A percentile compares a stretch with the other conserved stretches of the same genome.
phyloP scores from a whole-genome alignment of 2,113 vertebrate genomes.

The Grammomys dolichurus region DNA sequence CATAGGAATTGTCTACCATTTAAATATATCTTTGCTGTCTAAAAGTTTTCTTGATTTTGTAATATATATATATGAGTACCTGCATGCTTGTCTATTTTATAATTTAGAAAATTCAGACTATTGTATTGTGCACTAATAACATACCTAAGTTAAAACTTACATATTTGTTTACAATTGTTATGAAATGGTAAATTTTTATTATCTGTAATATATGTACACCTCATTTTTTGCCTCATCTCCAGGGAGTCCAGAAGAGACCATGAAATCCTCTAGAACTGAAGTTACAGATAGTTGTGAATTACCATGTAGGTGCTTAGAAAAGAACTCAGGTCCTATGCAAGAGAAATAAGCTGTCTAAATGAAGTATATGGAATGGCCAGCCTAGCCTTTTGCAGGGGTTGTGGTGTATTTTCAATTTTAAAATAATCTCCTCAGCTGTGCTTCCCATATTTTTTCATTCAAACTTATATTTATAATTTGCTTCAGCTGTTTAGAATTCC shows the following conservation, averaged over 20 bases:
- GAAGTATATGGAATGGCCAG: neutral
- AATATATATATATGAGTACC: neutral
- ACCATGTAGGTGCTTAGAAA: neutral
- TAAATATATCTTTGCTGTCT: neutral
- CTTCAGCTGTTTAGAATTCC: neutral
- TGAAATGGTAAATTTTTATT: neutral
- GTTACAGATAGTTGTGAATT: neutral
- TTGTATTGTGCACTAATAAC: neutral
- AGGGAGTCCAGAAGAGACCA: neutral
- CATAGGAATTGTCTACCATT: neutral
- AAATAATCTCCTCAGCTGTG: neutral
- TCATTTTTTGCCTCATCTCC: neutral
- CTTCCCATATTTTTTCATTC: neutral
- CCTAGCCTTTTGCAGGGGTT: neutral
- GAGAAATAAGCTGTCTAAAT: neutral
- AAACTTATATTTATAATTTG: neutral
- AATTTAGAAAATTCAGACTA: neutral
- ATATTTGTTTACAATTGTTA: neutral
- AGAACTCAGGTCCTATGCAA: neutral
- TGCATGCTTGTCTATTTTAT: neutral
- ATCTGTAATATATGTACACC: neutral
- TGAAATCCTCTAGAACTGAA: neutral
- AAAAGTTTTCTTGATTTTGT: neutral
- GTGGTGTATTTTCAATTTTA: neutral
- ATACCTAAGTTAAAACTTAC: neutral